Evolutionary conservation across 1,140 invertebrate genomes (phyloP).

Genomic region (Ceratosolen fusciceps): DNA sequence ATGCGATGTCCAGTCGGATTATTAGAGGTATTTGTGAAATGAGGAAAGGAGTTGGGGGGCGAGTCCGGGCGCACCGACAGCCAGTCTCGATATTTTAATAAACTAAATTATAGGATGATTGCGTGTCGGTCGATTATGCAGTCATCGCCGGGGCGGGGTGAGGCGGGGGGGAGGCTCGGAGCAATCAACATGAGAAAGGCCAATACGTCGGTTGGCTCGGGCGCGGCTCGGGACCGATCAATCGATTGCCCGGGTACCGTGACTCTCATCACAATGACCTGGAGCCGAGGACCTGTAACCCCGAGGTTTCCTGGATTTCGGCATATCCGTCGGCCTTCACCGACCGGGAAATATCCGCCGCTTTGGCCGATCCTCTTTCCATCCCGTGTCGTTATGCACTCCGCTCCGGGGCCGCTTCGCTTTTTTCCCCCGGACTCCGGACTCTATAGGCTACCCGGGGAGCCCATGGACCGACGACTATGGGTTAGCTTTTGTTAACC

Average conservation of each 20-base stretch:
- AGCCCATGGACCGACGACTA: too few species aligned
- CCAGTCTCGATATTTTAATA: not conserved
- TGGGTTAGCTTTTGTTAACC: too few species aligned
- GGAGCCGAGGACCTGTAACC: slow-evolving; percentile 5
- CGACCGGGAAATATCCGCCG: not conserved
- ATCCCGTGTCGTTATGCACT: too few species aligned
- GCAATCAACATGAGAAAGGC: slow-evolving; percentile 20
- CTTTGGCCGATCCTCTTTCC: too few species aligned
- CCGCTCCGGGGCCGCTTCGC: too few species aligned
- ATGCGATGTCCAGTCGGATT: too few species aligned
- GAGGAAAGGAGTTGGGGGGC: too few species aligned
- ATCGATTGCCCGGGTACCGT: slow-evolving; percentile 26
- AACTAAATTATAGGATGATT: slow-evolving; percentile 30
- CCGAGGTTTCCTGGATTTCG: slow-evolving; percentile 15
- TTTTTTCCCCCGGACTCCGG: too few species aligned
- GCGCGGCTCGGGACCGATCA: not conserved
- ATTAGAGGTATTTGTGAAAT: too few species aligned
- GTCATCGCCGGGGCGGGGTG: not conserved
- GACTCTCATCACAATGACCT: slow-evolving; percentile 26
- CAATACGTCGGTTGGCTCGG: not conserved
- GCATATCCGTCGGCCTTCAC: not conserved
- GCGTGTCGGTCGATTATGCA: slow-evolving; percentile 29
- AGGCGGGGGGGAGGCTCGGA: not conserved
- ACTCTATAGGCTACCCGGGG: too few species aligned
- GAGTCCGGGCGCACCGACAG: not conserved